Conservation (phyloP, 2,113 vertebrate genomes). For the Cebus imitator region DNA sequence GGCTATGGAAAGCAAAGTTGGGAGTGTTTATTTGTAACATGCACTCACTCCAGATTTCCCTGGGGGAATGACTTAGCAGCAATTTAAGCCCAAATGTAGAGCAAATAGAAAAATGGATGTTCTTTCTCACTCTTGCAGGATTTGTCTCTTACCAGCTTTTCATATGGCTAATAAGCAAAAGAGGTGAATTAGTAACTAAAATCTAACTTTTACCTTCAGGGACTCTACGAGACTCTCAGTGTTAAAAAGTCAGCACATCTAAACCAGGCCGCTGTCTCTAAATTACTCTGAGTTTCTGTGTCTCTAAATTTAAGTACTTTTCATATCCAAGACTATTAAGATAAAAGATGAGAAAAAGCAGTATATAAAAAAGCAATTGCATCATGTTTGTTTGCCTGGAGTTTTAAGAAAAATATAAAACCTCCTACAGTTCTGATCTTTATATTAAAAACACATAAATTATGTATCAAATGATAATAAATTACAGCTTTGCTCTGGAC, state of each 20-base stretch:
- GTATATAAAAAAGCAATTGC: not conserved
- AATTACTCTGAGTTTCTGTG: not conserved
- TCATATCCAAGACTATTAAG: not conserved
- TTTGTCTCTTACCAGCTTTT: not conserved
- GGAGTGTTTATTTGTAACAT: constrained; percentile 65
- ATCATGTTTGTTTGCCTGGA: not conserved
- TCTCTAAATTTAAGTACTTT: not conserved
- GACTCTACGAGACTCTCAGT: not conserved
- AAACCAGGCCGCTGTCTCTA: not conserved
- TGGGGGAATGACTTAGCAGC: constrained; percentile 37
- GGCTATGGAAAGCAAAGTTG: constrained; percentile 24
- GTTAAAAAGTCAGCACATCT: not conserved
- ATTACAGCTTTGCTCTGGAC: not conserved
- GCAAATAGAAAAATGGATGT: constrained; percentile 40
- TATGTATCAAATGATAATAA: not conserved
- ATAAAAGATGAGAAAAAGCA: not conserved
- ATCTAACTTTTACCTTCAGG: not conserved
- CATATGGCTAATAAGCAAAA: constrained; percentile 10
- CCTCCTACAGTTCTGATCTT: not conserved
- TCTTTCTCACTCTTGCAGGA: not conserved
- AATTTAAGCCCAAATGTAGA: constrained; percentile 47
- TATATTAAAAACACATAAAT: not conserved
- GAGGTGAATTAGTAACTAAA: not conserved
- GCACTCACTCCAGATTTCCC: constrained; percentile 14
- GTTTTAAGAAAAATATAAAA: constrained; percentile 8